Base-by-base conservation (phyloP, 2,797 vertebrate genomes). In the Cottoperca gobio region DNA sequence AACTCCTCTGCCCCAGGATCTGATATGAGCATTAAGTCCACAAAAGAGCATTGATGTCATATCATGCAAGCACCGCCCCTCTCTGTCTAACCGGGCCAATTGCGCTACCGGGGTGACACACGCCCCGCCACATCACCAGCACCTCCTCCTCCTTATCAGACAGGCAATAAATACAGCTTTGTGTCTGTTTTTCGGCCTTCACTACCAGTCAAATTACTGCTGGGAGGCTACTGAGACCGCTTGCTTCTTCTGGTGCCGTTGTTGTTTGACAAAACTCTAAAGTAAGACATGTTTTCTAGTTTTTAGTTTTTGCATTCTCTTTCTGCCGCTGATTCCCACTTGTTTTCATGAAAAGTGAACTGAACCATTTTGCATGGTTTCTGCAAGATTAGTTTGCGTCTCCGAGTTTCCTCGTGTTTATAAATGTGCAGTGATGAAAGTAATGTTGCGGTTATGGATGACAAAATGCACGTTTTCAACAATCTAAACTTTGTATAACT, bases 41-140 rank as follows among this genome's bases (percentile, higher is more conserved):
- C 81, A 73, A 37, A 72, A 5, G 46, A 40, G 8, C 31, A 24
- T 17, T 54, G 46, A 84, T 53, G 57, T 33, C 31, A 1, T 12
- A 2, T 13, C 28, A 13, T 19, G 21, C 21, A 68, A 33, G 68
- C 78, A n/a, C 79, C 91, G 66, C 89, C 91, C 83, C 62, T 54
- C 52, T 69, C 40, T 16, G 45, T 37, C 14, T 14, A 28, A 33
- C 0, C 1, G 35, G 67, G 58, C 95, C 94, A 95, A 94, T 95
- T 50, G 82, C n/a, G 6, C 82, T 3, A 5, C 59, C 24, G n/a
- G 21, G 40, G 14, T 3, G 54, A 66, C 68, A 24, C 87, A 93
- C 94, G 87, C 93, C 94, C 89, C 69, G 68, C 79, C 84, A 84
- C 90, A 79, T 89, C 89, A 82, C 49, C 24, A 2, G 74, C 60